Evolutionary conservation across 2,888 invertebrate species (phyloP).

Genomic region (Rhagonycha fulva): DNA sequence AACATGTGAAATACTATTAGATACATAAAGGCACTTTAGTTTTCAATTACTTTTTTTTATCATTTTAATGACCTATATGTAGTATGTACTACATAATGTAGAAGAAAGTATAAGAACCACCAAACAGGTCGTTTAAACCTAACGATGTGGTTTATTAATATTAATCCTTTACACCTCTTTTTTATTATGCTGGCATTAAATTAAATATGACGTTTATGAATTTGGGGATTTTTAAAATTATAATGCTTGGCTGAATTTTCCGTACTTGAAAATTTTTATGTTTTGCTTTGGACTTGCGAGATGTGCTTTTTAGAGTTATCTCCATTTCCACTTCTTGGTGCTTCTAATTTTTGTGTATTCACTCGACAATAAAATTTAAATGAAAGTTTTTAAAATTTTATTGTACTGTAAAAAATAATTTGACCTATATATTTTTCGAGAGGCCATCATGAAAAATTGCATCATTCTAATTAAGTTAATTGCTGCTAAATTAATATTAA

Average conservation of each 20-base stretch:
- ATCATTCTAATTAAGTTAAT: constrained; percentile 6
- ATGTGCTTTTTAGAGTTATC: background rate
- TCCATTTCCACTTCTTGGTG: background rate
- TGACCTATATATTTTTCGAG: background rate
- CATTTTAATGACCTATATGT: background rate
- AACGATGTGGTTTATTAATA: background rate
- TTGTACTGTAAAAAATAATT: background rate
- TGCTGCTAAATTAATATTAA: background rate
- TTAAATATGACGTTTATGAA: background rate
- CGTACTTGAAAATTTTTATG: background rate
- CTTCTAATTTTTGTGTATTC: background rate
- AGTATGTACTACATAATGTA: too few relatives aligned
- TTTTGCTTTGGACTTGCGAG: background rate
- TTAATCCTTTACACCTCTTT: background rate
- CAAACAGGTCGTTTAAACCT: background rate
- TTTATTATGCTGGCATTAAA: background rate
- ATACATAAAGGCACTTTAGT: background rate
- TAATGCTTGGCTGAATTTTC: background rate
- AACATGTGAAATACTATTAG: background rate
- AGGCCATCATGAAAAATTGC: constrained; percentile 1
- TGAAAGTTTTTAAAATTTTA: background rate
- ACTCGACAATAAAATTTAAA: background rate
- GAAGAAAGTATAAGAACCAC: background rate
- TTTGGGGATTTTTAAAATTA: background rate
- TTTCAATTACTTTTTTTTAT: background rate